Evolutionary conservation across 2,113 vertebrate genomes (phyloP).

Genomic region (Pyxicephalus adspersus): DNA sequence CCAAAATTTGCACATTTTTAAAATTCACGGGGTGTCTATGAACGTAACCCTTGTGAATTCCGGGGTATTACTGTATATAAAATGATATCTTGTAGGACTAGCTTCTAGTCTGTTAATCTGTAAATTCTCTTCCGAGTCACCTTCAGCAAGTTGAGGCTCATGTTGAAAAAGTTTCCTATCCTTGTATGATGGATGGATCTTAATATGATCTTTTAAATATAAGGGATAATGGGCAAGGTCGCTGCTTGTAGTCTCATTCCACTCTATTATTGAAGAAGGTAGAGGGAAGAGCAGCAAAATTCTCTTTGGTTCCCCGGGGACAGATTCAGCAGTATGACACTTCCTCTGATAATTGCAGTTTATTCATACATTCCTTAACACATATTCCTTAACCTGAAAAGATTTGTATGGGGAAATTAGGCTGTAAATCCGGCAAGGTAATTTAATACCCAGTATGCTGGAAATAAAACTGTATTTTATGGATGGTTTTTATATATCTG

Average conservation of each 20-base stretch:
- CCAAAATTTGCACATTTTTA: too few relatives aligned
- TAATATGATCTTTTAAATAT: not conserved
- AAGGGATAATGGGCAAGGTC: not conserved
- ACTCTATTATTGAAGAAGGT: conserved; percentile 19
- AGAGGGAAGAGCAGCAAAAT: not conserved
- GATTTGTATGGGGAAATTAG: not conserved
- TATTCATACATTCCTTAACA: not conserved
- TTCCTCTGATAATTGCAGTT: conserved; percentile 21
- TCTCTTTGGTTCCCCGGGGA: not conserved
- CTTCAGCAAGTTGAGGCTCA: not conserved
- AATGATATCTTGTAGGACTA: too few relatives aligned
- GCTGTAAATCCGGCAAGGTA: not conserved
- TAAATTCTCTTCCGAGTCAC: not conserved
- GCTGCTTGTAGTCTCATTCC: not conserved
- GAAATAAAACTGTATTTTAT: not conserved
- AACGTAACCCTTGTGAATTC: too few relatives aligned
- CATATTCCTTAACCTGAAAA: not conserved
- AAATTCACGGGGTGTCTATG: too few relatives aligned
- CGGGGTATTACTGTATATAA: too few relatives aligned
- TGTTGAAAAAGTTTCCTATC: not conserved
- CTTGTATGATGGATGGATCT: not conserved
- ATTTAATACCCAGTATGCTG: not conserved
- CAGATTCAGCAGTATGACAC: not conserved
- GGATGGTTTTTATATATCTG: too few relatives aligned
- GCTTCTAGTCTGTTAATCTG: too few relatives aligned